These are phyloP conservation scores for Geophilus truncorum DNA, from an alignment of 2,888 invertebrate species.

Conservation along the genomic window DNA sequence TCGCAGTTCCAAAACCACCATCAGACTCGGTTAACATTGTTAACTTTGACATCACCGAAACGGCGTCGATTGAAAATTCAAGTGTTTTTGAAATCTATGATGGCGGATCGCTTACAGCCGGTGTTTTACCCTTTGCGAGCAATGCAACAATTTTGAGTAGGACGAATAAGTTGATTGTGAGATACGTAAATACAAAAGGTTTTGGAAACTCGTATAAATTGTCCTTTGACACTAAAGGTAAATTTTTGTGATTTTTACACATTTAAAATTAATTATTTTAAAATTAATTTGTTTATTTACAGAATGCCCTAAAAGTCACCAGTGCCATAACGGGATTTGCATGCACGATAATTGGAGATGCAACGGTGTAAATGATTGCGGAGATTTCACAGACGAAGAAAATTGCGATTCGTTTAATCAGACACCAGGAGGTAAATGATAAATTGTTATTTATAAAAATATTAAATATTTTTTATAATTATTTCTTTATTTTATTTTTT, in stretches of 20 bases:
- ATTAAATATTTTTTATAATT: background rate
- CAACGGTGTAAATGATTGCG: background rate
- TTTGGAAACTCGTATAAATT: background rate
- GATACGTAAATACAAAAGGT: background rate
- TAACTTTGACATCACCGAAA: background rate
- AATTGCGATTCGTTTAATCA: background rate
- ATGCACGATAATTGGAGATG: slow-evolving; percentile 7
- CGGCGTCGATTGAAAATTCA: background rate
- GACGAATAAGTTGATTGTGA: background rate
- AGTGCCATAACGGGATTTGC: background rate
- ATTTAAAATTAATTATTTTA: background rate
- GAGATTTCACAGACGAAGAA: slow-evolving; percentile 11
- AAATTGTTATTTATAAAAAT: no score
- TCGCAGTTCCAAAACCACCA: background rate
- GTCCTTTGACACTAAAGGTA: background rate
- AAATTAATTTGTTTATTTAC: background rate
- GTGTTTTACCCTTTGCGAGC: background rate
- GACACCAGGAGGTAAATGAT: background rate
- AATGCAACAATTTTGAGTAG: background rate
- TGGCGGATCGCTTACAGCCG: background rate
- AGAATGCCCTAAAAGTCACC: background rate
- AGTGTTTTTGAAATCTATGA: background rate
- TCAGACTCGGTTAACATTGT: background rate
- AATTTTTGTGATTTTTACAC: background rate
- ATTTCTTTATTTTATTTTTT: background rate